These are phyloP conservation scores for Cyprinus carpio DNA, from an alignment of 2,113 vertebrate species.

Conservation along the genomic window DNA sequence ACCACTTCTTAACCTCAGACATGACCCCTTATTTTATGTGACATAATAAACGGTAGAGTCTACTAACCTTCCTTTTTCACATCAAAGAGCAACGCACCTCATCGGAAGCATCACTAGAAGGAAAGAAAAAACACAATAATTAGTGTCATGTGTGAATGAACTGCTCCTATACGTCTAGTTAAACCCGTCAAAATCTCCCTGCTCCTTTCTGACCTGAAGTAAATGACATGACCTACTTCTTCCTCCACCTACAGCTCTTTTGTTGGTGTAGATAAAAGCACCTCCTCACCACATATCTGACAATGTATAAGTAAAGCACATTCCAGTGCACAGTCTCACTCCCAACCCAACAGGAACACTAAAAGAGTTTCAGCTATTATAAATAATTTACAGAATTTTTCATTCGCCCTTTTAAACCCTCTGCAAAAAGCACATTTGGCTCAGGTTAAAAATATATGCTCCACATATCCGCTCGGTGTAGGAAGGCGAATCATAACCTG, in stretches of 20 bases:
- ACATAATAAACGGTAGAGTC: slow-evolving; percentile 18
- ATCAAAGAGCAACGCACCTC: neutral
- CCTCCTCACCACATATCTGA: slow-evolving; percentile 50
- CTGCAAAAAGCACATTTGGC: slow-evolving; percentile 68
- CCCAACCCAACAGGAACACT: slow-evolving; percentile 66
- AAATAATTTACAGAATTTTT: slow-evolving; percentile 77
- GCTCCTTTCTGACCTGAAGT: slow-evolving; percentile 43
- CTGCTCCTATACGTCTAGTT: slow-evolving; percentile 43
- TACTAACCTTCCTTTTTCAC: slow-evolving; percentile 38
- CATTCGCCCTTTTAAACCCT: slow-evolving; percentile 73
- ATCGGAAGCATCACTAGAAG: slow-evolving; percentile 2
- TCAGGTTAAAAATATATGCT: slow-evolving; percentile 73
- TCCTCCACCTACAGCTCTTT: slow-evolving; percentile 48
- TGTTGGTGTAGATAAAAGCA: slow-evolving; percentile 53
- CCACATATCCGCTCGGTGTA: slow-evolving; percentile 49
- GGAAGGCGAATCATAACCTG: slow-evolving; percentile 47
- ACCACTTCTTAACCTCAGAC: slow-evolving; percentile 25
- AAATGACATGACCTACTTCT: slow-evolving; percentile 60
- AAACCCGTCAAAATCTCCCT: slow-evolving; percentile 41
- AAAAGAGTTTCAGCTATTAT: slow-evolving; percentile 79
- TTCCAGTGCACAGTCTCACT: slow-evolving; percentile 57
- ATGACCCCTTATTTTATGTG: slow-evolving; percentile 16
- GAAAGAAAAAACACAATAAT: slow-evolving; percentile 46
- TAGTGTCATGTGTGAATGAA: slow-evolving; percentile 46
- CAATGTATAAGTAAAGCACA: slow-evolving; percentile 54